Base-by-base conservation (phyloP, 2,113 vertebrate genomes). In the Cyanistes caeruleus region DNA sequence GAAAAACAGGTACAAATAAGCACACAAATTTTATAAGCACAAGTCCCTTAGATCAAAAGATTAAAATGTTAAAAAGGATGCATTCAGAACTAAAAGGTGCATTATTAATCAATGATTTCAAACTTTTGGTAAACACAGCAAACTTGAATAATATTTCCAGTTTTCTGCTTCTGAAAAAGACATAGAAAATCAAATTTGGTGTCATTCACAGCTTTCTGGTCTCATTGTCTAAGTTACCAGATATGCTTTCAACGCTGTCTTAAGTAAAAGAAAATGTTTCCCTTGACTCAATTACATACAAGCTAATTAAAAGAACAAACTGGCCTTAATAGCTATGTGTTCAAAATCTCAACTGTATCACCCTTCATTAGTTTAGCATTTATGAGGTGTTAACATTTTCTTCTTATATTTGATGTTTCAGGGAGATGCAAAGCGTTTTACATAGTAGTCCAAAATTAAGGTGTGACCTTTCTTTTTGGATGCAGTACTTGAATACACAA, bases 271-370 rank as follows among this genome's bases (percentile, higher is more conserved):
- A 78, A 94, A 79, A 87, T 12, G 39, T 39, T 89, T 85, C 30
- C 53, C 37, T 79, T 37, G 19, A 65, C 60, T 73, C 70, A 67
- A 56, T 90, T 83, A 58, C 33, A 60, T 48, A 35, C 18, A 64
- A 78, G 41, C 75, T 89, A 94, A 95, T 86, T 86, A 91, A 89
- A 90, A 69, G 35, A 83, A 84, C 24, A 88, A 89, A 80, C 15
- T 83, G 30, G 23, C 28, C 39, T 82, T 83, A 85, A 59, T 11
- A 78, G 18, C 1, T 1, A 19, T 37, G 10, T 60, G 70, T 51
- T 93, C 78, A 58, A 73, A 89, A 72, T 84, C 69, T 73, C 27
- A 64, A 51, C 44, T 56, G 27, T 13, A 65, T 5, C 3, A 28
- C 23, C 82, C 8, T 64, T 87, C 81, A 84, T 23, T 41, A 27